phyloP scores from a whole-genome alignment of 2,113 vertebrate genomes.

The Prochilodus magdalenae region DNA sequence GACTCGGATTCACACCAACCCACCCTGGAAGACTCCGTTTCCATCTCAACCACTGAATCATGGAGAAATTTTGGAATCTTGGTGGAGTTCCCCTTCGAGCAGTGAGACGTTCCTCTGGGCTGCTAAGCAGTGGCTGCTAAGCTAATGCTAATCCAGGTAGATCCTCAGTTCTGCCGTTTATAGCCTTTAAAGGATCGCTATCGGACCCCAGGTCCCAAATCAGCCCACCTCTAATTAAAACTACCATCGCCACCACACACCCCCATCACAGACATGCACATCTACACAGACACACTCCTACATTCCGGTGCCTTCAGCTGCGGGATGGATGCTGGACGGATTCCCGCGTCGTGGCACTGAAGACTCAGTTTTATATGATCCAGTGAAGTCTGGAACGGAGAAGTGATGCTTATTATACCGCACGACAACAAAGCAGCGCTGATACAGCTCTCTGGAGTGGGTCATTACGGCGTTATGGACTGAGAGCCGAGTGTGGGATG shows the following conservation, averaged over 20 bases:
- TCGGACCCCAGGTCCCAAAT: no score
- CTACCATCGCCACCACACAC: not conserved
- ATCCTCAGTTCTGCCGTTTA: no score
- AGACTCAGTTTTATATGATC: slow-evolving; percentile 16
- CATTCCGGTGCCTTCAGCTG: not conserved
- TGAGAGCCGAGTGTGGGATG: slow-evolving; percentile 9
- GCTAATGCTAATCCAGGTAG: no score
- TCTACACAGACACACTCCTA: not conserved
- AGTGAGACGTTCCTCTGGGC: no score
- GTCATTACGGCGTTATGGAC: slow-evolving; percentile 4
- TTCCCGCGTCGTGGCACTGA: slow-evolving; percentile 6
- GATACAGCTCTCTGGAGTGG: slow-evolving; percentile 31
- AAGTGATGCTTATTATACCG: slow-evolving; percentile 19
- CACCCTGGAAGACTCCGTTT: no score
- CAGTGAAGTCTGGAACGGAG: slow-evolving; percentile 28
- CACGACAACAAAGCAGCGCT: slow-evolving; percentile 28
- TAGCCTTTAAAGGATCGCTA: no score
- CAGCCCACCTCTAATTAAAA: no score
- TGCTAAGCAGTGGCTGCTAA: no score
- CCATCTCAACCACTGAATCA: no score
- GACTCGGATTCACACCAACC: no score
- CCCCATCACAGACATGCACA: not conserved
- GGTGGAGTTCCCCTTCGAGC: no score
- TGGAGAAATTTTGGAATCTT: no score
- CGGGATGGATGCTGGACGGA: not conserved